phyloP scores from a whole-genome alignment of 2,113 vertebrate genomes.

The Cryptomyrus ogoouensis region DNA sequence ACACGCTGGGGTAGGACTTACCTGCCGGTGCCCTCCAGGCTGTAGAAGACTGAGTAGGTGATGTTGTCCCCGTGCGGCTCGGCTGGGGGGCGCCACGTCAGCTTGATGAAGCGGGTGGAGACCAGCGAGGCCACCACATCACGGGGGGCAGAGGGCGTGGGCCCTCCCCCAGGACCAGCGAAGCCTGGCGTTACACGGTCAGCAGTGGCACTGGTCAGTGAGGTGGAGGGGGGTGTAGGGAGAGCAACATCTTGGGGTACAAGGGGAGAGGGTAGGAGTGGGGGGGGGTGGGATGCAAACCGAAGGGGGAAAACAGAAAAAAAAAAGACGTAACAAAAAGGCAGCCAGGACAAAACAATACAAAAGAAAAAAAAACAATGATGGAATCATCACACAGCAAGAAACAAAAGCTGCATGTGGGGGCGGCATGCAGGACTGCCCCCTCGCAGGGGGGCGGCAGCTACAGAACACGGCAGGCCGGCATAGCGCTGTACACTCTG shows the following conservation, averaged over 20 bases:
- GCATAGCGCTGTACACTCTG: no score
- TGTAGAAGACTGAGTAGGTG: slow-evolving; percentile 93
- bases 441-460: neutral
- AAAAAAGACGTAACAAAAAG: slow-evolving; percentile 49
- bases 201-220: slow-evolving; percentile 99
- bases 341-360: slow-evolving; percentile 64
- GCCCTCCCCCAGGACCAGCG: slow-evolving; percentile 68
- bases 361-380: slow-evolving; percentile 71
- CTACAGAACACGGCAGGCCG: no score
- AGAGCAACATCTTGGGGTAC: slow-evolving; percentile 90
- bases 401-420: neutral
- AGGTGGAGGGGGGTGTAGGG: slow-evolving; percentile 89
- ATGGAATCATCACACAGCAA: slow-evolving; percentile 68
- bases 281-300: slow-evolving; percentile 1
- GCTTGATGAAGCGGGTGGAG: slow-evolving; percentile 96
- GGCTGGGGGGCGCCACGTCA: slow-evolving; percentile 87
- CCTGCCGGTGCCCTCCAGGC: slow-evolving; percentile 84
- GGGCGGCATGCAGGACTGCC: neutral
- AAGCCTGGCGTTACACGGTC: slow-evolving; percentile 96
- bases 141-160: slow-evolving; percentile 81
- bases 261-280: slow-evolving; percentile 39
- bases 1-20: slow-evolving; percentile 36
- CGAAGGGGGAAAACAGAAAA: slow-evolving; percentile 25
- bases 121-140: slow-evolving; percentile 95
- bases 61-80: slow-evolving; percentile 90